Percentiles rank a stretch among this genome's conserved stretches.
These are phyloP conservation scores for Prionace glauca DNA, from an alignment of 2,797 vertebrate genomes.

Conservation along the genomic window DNA sequence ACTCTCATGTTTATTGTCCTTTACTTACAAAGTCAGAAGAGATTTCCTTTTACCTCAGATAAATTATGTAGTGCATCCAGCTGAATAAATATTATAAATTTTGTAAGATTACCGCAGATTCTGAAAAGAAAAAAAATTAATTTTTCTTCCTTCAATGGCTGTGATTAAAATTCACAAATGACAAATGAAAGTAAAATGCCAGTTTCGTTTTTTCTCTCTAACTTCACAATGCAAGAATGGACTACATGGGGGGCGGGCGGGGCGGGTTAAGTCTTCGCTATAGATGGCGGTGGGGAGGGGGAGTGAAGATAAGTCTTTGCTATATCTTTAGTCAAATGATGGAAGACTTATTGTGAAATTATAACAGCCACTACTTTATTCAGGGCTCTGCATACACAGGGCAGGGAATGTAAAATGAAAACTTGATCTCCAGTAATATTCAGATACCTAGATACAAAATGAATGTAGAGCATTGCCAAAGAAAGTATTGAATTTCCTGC, in stretches of 20 bases:
- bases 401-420: slow-evolving; percentile 39
- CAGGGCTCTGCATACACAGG: neutral
- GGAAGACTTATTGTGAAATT: too few relatives aligned
- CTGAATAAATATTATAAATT: slow-evolving; percentile 85
- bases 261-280: slow-evolving; percentile 28
- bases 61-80: slow-evolving; percentile 76
- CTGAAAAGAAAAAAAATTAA: slow-evolving; percentile 55
- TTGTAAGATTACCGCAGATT: slow-evolving; percentile 62
- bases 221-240: neutral
- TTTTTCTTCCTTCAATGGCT: slow-evolving; percentile 42
- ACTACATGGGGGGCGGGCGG: neutral
- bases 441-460: slow-evolving; percentile 44
- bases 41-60: slow-evolving; percentile 78
- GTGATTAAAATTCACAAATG: slow-evolving; percentile 43
- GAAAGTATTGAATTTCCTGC: slow-evolving; percentile 41
- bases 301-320: slow-evolving; percentile 28
- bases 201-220: neutral
- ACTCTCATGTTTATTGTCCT: slow-evolving; percentile 67
- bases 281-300: neutral
- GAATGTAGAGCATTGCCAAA: slow-evolving; percentile 44
- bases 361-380: neutral
- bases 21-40: slow-evolving; percentile 66
- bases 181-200: slow-evolving; percentile 44
- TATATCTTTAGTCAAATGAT: slow-evolving; percentile 26
- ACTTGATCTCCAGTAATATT: slow-evolving; percentile 41